Evolutionary conservation across 2,113 vertebrate genomes (phyloP).

Genomic region (Albula glossodonta): DNA sequence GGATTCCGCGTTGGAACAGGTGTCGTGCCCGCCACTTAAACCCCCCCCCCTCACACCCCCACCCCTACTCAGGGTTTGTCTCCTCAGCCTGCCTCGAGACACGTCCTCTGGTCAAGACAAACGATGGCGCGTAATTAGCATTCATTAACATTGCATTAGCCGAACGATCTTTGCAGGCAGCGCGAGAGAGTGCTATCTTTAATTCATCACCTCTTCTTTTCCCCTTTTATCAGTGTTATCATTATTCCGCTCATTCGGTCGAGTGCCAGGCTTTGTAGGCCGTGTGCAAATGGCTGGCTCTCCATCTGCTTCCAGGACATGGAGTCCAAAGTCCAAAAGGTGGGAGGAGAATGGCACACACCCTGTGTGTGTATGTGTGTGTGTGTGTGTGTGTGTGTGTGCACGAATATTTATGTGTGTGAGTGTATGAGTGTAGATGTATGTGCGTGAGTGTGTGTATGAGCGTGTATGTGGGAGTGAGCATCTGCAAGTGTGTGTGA

Average conservation of each 20-base stretch:
- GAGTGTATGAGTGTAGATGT: slow-evolving; percentile 4
- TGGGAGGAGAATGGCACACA: too few species aligned
- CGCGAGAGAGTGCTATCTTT: slow-evolving; percentile 11
- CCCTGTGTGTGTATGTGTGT: too few species aligned
- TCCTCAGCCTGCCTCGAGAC: background rate
- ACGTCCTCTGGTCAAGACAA: slow-evolving; percentile 16
- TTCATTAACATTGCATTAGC: slow-evolving; percentile 19
- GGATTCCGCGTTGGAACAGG: slow-evolving; percentile 1
- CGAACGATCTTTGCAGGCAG: background rate
- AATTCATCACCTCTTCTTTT: slow-evolving; percentile 9
- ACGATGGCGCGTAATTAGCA: slow-evolving; percentile 14
- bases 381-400: background rate
- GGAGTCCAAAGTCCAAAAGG: too few species aligned
- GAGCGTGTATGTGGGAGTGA: background rate
- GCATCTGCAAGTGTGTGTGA: too few species aligned
- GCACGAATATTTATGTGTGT: slow-evolving; percentile 23
- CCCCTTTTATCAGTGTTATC: slow-evolving; percentile 7
- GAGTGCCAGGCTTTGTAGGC: background rate
- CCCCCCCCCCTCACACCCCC: background rate
- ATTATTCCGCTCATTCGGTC: background rate
- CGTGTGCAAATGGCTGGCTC: background rate
- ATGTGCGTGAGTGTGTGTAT: background rate
- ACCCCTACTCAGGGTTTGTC: background rate
- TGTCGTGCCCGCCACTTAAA: background rate
- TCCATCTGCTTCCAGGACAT: background rate